Percentiles rank a stretch among this genome's conserved stretches.
These are phyloP conservation scores for Conops quadrifasciatus DNA, from an alignment of 2,888 invertebrate species.

Conservation along the genomic window DNA sequence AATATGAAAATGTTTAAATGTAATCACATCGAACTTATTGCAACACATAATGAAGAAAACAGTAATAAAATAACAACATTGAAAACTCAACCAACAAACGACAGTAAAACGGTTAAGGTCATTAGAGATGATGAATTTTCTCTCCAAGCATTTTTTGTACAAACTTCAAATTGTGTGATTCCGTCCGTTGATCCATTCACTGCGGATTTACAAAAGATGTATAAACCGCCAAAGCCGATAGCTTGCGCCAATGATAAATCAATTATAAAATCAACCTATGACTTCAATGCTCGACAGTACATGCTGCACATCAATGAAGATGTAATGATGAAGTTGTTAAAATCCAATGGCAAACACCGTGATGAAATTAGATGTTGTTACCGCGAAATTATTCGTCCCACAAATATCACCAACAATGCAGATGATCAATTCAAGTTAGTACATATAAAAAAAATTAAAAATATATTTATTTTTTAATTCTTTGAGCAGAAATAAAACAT, in stretches of 20 bases:
- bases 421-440: slow-evolving; percentile 55
- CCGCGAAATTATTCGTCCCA: slow-evolving; percentile 54
- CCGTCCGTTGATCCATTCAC: slow-evolving; percentile 70
- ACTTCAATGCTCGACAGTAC: slow-evolving; percentile 46
- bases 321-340: slow-evolving; percentile 30
- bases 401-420: slow-evolving; percentile 47
- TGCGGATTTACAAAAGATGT: slow-evolving; percentile 65
- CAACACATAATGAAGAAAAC: too few species aligned
- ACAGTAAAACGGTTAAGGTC: not conserved
- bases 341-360: slow-evolving; percentile 23
- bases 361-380: slow-evolving; percentile 57
- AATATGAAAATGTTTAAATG: not conserved
- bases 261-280: slow-evolving; percentile 52
- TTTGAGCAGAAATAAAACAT: too few species aligned
- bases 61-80: too few species aligned
- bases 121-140: not conserved
- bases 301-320: slow-evolving; percentile 50
- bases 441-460: not conserved
- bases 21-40: too few species aligned
- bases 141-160: slow-evolving; percentile 53
- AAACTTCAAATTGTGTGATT: slow-evolving; percentile 71
- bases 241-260: slow-evolving; percentile 64
- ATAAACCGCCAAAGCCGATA: slow-evolving; percentile 66
- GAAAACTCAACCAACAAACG: not conserved
- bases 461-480: not conserved